phyloP scores from a whole-genome alignment of 2,797 vertebrate genomes.

The Chaunax sp. region DNA sequence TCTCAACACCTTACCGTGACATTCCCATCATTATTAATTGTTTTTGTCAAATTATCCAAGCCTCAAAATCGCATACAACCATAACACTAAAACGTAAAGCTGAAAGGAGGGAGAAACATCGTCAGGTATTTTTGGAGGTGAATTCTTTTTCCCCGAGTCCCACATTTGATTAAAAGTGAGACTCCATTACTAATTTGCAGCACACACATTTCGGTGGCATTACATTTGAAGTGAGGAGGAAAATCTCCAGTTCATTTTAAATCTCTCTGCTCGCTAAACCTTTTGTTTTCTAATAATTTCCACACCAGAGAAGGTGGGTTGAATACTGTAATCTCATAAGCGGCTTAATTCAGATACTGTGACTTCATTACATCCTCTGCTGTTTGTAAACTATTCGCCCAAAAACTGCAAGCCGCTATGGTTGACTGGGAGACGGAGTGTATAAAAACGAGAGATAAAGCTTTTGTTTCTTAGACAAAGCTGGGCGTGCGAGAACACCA shows the following conservation, averaged over 20 bases:
- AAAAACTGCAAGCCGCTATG: conserved; percentile 65
- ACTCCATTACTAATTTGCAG: conserved; percentile 70
- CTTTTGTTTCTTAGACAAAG: conserved; percentile 69
- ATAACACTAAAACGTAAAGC: conserved; percentile 36
- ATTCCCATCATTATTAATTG: conserved; percentile 56
- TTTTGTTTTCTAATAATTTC: conserved; percentile 84
- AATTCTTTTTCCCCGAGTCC: conserved; percentile 42
- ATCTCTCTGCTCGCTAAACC: conserved; percentile 71
- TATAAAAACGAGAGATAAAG: conserved; percentile 50
- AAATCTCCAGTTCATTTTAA: conserved; percentile 77
- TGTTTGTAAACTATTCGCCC: conserved; percentile 79
- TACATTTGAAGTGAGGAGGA: conserved; percentile 78
- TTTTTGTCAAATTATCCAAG: conserved; percentile 57
- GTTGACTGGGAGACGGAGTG: conserved; percentile 55
- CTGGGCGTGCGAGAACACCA: conserved; percentile 54
- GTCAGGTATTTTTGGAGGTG: conserved; percentile 57
- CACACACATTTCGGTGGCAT: conserved; percentile 68
- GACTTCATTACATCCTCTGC: conserved; percentile 81
- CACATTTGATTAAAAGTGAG: conserved; percentile 76
- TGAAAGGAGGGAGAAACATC: conserved; percentile 27
- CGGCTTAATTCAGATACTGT: conserved; percentile 82
- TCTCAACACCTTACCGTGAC: conserved; percentile 39
- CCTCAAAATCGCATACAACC: conserved; percentile 60
- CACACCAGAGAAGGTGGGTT: conserved; percentile 78
- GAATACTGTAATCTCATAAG: conserved; percentile 84